Conservation (phyloP, 2,113 vertebrate species). For the Campylomormyrus tamandua region DNA sequence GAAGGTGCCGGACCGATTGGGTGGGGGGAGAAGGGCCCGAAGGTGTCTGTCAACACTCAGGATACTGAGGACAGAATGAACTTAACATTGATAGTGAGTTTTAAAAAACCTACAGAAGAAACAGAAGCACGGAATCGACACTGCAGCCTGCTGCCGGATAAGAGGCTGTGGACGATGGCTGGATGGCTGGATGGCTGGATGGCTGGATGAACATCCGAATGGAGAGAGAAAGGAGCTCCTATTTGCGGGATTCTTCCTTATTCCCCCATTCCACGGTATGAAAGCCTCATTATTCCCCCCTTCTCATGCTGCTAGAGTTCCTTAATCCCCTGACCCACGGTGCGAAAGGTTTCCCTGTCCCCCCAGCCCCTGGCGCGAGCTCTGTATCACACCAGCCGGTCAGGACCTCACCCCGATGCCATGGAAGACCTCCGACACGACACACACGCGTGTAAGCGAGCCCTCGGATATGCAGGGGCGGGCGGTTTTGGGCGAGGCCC, state of each 20-base stretch:
- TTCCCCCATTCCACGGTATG: neutral
- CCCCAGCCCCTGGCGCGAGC: neutral
- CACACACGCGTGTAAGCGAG: conserved; percentile 86
- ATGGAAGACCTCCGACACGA: conserved; percentile 80
- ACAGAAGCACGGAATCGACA: no score
- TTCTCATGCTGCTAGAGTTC: neutral
- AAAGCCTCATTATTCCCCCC: conserved; percentile 30
- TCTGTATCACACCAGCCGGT: conserved; percentile 16
- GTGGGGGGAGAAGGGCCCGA: neutral
- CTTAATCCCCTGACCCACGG: neutral
- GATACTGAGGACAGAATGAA: neutral
- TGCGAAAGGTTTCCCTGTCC: conserved; percentile 23
- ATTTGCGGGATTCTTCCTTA: neutral
- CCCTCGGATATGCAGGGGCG: conserved; percentile 44
- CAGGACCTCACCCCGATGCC: conserved; percentile 67
- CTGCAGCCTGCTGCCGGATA: neutral
- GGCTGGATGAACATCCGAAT: neutral
- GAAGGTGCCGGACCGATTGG: neutral
- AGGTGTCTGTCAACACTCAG: neutral
- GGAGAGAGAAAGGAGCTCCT: no score
- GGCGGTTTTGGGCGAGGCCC: conserved; percentile 68
- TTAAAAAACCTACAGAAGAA: no score
- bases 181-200: neutral
- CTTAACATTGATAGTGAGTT: no score
- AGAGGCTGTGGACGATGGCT: neutral